A percentile compares a stretch with the other conserved stretches of the same genome.
These are phyloP conservation scores for Drosophila ananassae DNA, from an alignment of 1,140 invertebrate species.

Conservation along the genomic window DNA sequence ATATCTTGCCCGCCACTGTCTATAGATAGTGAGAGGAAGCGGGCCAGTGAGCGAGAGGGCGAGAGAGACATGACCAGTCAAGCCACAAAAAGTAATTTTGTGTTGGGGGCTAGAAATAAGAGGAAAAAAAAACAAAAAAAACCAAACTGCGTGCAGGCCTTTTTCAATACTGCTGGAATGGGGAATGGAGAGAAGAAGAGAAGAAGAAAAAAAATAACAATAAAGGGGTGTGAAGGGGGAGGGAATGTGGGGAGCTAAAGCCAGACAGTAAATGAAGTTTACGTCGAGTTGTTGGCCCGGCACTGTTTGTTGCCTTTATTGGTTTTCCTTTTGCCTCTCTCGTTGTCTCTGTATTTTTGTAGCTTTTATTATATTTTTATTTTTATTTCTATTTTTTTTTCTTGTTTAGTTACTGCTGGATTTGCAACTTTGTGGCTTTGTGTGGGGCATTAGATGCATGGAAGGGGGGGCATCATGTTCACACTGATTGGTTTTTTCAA, in stretches of 20 bases:
- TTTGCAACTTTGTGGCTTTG: constrained; percentile 28
- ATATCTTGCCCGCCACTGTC: constrained; percentile 12
- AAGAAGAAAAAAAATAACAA: not conserved
- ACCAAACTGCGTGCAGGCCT: constrained; percentile 49
- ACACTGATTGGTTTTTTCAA: not conserved
- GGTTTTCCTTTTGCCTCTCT: constrained; percentile 23
- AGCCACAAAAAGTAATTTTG: constrained; percentile 66
- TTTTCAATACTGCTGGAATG: constrained; percentile 28
- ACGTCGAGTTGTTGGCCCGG: constrained; percentile 39
- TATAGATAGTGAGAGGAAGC: constrained; percentile 42
- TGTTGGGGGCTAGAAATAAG: constrained; percentile 48
- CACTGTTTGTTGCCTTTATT: constrained; percentile 42
- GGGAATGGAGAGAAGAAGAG: too few species aligned
- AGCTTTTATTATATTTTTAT: constrained; percentile 21
- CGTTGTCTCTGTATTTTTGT: constrained; percentile 10
- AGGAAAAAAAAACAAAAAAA: constrained; percentile 17
- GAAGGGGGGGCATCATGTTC: constrained; percentile 7
- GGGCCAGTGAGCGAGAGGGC: constrained; percentile 5
- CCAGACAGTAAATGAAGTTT: constrained; percentile 52
- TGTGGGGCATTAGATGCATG: constrained; percentile 32
- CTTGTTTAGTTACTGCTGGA: constrained; percentile 18
- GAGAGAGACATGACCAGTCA: constrained; percentile 37
- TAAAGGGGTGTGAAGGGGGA: not conserved
- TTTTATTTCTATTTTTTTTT: not conserved
- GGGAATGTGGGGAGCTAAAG: constrained; percentile 5